Percentiles rank a stretch among this genome's conserved stretches.
Conservation (phyloP, 1,140 invertebrate species). For the Leptinotarsa undecemlineata region DNA sequence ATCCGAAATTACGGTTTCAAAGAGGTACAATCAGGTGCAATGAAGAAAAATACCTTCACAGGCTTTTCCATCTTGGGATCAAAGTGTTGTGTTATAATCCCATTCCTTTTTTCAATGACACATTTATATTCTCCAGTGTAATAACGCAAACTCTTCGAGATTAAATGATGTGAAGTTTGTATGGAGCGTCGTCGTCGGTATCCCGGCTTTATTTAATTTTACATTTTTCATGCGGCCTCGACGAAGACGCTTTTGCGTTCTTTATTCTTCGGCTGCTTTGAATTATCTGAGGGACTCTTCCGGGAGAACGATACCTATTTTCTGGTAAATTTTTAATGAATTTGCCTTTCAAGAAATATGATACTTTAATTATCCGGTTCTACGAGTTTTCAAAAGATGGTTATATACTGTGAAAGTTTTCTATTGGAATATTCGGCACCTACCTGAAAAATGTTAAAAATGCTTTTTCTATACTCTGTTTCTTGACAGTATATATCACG, state of each 20-base stretch:
- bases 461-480: too few species aligned
- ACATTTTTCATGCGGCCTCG: conserved; percentile 2
- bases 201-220: background rate
- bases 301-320: background rate
- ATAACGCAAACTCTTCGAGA: background rate
- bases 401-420: background rate
- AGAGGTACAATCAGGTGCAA: too few species aligned
- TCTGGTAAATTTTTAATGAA: background rate
- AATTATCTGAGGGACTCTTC: background rate
- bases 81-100: too few species aligned
- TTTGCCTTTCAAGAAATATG: background rate
- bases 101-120: background rate
- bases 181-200: background rate
- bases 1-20: too few species aligned
- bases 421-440: background rate
- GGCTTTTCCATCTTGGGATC: too few species aligned
- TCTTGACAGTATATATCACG: too few species aligned
- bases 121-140: background rate
- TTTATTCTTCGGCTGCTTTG: background rate
- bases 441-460: too few species aligned
- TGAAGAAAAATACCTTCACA: too few species aligned
- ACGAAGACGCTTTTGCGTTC: background rate
- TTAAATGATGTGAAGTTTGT: conserved; percentile 3
- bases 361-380: conserved; percentile 1
- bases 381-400: background rate